Conservation (phyloP, 2,888 invertebrate species). For the Anthoptus insignis region DNA sequence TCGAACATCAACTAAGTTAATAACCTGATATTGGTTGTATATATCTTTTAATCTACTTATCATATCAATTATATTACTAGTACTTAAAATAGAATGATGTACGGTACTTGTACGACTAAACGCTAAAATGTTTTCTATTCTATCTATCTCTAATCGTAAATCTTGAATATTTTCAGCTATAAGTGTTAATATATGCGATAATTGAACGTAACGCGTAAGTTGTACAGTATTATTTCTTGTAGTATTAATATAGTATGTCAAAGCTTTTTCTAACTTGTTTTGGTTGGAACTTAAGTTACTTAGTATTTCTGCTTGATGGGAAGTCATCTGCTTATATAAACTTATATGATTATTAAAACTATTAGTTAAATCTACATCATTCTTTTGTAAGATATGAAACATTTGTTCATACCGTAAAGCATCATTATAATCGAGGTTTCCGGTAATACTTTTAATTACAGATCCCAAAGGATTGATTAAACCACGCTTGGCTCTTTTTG, state of each 20-base stretch:
- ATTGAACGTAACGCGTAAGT: neutral
- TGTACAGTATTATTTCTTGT: neutral
- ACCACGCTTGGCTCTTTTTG: conserved; percentile 3
- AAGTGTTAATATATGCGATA: conserved; percentile 6
- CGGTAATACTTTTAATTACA: conserved; percentile 16
- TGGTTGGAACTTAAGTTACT: neutral
- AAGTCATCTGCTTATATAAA: neutral
- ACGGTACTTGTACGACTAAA: conserved; percentile 14
- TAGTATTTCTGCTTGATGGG: neutral
- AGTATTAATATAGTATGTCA: neutral
- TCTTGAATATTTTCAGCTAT: conserved; percentile 14
- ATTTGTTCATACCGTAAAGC: conserved; percentile 10
- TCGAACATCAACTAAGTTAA: conserved; percentile 11
- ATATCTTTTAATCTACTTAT: neutral
- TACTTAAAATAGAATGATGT: conserved; percentile 24
- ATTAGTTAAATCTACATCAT: conserved; percentile 1
- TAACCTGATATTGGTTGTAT: conserved; percentile 4
- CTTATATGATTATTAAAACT: conserved; percentile 5
- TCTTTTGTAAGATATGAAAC: conserved; percentile 19
- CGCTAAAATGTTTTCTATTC: conserved; percentile 25
- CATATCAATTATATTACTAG: conserved; percentile 6
- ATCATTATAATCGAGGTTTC: conserved; percentile 11
- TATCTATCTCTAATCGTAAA: conserved; percentile 4
- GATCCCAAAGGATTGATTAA: conserved; percentile 14
- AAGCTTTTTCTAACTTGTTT: neutral